Evolutionary conservation across 2,113 vertebrate species (phyloP).

Genomic region (Platysteira castanea): DNA sequence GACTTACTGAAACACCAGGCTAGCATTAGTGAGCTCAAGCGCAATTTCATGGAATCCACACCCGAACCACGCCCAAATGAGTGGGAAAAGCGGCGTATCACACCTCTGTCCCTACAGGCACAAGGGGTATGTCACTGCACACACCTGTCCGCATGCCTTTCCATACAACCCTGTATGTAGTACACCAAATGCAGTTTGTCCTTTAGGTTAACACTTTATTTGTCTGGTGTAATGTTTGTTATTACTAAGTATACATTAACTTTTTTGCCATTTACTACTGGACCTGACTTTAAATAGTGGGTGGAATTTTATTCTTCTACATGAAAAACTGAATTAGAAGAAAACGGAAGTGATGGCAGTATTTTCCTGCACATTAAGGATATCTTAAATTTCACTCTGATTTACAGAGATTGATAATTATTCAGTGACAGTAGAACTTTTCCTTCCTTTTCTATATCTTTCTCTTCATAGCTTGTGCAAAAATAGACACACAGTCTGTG

Average conservation of each 20-base stretch:
- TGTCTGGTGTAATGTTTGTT: conserved; percentile 31
- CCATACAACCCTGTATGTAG: neutral
- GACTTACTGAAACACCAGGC: conserved; percentile 99
- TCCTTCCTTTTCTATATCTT: neutral
- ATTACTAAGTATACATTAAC: conserved; percentile 65
- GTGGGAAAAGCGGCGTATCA: conserved; percentile 98
- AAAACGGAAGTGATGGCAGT: neutral
- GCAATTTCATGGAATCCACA: conserved; percentile 98
- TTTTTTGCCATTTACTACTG: neutral
- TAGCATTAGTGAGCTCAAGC: conserved; percentile 99
- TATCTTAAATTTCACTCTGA: neutral
- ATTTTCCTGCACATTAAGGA: neutral
- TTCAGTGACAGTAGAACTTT: neutral
- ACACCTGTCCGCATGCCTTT: conserved; percentile 38
- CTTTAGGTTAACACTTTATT: neutral
- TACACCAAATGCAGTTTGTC: neutral
- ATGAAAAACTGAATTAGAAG: neutral
- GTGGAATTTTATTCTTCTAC: neutral
- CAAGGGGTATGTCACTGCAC: conserved; percentile 89
- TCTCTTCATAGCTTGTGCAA: neutral
- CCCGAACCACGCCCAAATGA: conserved; percentile 94
- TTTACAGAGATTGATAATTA: neutral
- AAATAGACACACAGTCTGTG: neutral
- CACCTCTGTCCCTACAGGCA: conserved; percentile 85
- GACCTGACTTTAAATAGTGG: neutral